These are phyloP conservation scores for Tachycineta bicolor DNA, from an alignment of 2,113 vertebrate genomes.

Conservation along the genomic window DNA sequence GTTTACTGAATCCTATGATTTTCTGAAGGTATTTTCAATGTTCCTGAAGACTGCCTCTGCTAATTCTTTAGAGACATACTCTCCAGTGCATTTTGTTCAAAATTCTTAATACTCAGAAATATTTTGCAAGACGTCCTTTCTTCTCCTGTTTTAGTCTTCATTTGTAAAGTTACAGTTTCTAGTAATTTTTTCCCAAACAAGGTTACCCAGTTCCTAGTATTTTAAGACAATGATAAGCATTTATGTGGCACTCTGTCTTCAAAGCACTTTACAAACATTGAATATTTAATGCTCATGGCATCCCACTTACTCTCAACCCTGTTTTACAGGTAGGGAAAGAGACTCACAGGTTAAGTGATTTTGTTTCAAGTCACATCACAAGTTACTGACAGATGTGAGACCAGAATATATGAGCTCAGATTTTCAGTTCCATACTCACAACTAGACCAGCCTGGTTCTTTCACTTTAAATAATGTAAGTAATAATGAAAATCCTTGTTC, in stretches of 20 bases:
- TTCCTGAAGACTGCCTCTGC: neutral
- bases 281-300: slow-evolving; percentile 52
- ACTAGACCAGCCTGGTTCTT: neutral
- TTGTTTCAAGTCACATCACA: slow-evolving; percentile 62
- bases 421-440: neutral
- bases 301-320: slow-evolving; percentile 13
- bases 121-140: neutral
- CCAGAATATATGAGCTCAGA: slow-evolving; percentile 7
- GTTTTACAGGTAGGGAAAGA: slow-evolving; percentile 40
- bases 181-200: neutral
- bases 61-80: neutral
- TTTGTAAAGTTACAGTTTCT: neutral
- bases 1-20: neutral
- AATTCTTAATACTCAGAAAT: neutral
- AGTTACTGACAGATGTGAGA: slow-evolving; percentile 22
- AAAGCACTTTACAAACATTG: slow-evolving; percentile 54
- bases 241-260: slow-evolving; percentile 29
- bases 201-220: neutral
- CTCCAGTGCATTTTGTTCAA: neutral
- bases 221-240: slow-evolving; percentile 24
- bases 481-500: neutral
- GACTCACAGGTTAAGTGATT: slow-evolving; percentile 58
- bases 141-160: neutral
- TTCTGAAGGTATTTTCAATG: neutral
- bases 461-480: neutral